These are phyloP conservation scores for Dynastes tityus DNA, from an alignment of 2,888 invertebrate species.

Conservation along the genomic window DNA sequence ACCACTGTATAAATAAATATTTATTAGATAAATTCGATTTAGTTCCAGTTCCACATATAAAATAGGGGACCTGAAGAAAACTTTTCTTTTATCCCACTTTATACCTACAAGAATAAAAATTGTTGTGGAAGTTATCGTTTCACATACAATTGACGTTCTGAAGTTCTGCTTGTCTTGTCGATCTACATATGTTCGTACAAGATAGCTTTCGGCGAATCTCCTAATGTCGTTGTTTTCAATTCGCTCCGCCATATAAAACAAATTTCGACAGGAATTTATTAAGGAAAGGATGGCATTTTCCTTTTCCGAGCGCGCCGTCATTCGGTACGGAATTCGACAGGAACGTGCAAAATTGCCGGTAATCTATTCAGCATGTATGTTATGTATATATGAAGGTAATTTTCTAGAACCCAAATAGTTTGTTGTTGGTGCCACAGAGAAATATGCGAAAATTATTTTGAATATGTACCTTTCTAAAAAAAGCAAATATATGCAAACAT, in stretches of 20 bases:
- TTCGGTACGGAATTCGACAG: conserved; percentile 30
- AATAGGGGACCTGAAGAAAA: not conserved
- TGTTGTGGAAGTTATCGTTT: conserved; percentile 3
- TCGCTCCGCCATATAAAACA: conserved; percentile 50
- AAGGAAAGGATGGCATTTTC: conserved; percentile 54
- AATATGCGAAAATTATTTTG: conserved; percentile 19
- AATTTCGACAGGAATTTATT: conserved; percentile 55
- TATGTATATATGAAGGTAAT: conserved; percentile 39
- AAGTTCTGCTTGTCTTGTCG: conserved; percentile 8
- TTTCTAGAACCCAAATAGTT: conserved; percentile 21
- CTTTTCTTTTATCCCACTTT: not conserved
- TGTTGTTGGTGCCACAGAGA: conserved; percentile 10
- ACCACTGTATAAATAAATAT: too few species aligned
- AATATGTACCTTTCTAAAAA: conserved; percentile 1
- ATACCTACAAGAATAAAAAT: conserved; percentile 5
- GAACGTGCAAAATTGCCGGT: conserved; percentile 40
- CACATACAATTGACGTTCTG: conserved; percentile 4
- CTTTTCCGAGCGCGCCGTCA: conserved; percentile 20
- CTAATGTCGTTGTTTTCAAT: conserved; percentile 50
- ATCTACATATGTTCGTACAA: conserved; percentile 30
- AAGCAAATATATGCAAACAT: not conserved
- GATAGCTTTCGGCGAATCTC: conserved; percentile 45
- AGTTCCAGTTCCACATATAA: conserved; percentile 1
- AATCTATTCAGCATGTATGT: conserved; percentile 35
- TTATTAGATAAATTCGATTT: too few species aligned